These are phyloP conservation scores for Conchocele bisecta DNA, from an alignment of 2,888 invertebrate species.

Conservation along the genomic window DNA sequence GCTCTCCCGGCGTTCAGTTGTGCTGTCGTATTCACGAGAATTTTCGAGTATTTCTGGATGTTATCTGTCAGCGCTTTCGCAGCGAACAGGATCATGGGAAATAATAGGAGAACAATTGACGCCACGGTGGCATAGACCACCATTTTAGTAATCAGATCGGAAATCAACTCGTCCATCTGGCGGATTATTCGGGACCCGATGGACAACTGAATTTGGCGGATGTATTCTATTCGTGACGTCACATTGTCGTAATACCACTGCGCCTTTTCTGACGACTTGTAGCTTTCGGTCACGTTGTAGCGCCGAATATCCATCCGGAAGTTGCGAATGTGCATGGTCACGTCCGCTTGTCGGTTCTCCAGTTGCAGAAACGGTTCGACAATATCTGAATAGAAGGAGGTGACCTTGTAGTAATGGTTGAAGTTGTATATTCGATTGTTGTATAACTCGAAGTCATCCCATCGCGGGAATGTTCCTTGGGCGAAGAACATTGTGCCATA, in stretches of 20 bases:
- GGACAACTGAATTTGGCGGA: conserved; percentile 88
- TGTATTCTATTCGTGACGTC: conserved; percentile 90
- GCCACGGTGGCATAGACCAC: conserved; percentile 44
- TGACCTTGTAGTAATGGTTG: conserved; percentile 91
- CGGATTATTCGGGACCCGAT: conserved; percentile 54
- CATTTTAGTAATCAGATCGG: conserved; percentile 83
- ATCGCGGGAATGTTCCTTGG: conserved; percentile 87
- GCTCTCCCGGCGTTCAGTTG: conserved; percentile 60
- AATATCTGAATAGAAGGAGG: conserved; percentile 91
- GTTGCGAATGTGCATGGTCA: conserved; percentile 86
- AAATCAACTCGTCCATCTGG: conserved; percentile 52
- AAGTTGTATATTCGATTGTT: conserved; percentile 92
- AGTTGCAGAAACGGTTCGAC: conserved; percentile 83
- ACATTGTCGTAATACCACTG: conserved; percentile 92
- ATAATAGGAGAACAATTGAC: conserved; percentile 48
- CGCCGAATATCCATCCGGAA: conserved; percentile 84
- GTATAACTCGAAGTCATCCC: conserved; percentile 89
- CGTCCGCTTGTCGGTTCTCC: conserved; percentile 77
- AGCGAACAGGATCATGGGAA: conserved; percentile 54
- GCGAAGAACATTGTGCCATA: conserved; percentile 94
- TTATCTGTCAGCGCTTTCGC: conserved; percentile 56
- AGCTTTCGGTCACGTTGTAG: conserved; percentile 18
- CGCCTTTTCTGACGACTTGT: conserved; percentile 87
- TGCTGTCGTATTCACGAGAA: conserved; percentile 64
- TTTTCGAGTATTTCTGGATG: conserved; percentile 68